Evolutionary conservation across 1,140 invertebrate genomes (phyloP).

Genomic region (Oscheius sp.): DNA sequence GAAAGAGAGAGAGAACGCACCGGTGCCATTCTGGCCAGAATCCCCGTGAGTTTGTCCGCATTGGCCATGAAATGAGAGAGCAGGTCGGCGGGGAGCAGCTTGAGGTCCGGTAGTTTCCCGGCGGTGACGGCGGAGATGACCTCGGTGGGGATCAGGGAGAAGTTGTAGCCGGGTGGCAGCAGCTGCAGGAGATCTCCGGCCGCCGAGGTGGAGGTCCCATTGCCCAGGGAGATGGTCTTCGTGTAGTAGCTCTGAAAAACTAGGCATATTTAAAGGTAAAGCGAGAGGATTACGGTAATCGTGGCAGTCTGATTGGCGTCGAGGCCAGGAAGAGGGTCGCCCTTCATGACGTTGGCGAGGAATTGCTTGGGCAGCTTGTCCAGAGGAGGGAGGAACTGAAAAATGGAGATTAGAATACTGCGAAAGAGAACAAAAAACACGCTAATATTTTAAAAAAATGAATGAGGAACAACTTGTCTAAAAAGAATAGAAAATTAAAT

Average conservation of each 20-base stretch:
- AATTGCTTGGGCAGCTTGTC: neutral
- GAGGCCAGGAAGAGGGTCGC: constrained; percentile 45
- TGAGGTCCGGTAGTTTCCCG: constrained; percentile 55
- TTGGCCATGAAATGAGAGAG: constrained; percentile 53
- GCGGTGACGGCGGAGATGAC: constrained; percentile 40
- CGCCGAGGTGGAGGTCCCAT: too few species aligned
- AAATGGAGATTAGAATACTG: neutral
- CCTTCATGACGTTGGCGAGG: neutral
- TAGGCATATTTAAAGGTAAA: too few species aligned
- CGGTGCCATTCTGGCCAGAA: constrained; percentile 23
- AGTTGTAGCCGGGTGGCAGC: constrained; percentile 54
- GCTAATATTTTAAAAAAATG: too few species aligned
- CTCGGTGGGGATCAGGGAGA: constrained; percentile 51
- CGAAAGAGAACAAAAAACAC: neutral
- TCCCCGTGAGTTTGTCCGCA: constrained; percentile 44
- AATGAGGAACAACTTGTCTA: too few species aligned
- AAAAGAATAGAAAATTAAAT: too few species aligned
- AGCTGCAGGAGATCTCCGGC: constrained; percentile 49
- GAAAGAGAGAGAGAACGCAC: too few species aligned
- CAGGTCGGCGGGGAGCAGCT: constrained; percentile 49
- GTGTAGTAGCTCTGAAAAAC: too few species aligned
- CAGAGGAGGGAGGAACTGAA: neutral
- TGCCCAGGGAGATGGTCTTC: too few species aligned
- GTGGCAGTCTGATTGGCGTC: constrained; percentile 49
- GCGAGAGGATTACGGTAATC: constrained; percentile 18